Conservation (phyloP, 2,797 vertebrate species). For the Trematocara caparti region DNA sequence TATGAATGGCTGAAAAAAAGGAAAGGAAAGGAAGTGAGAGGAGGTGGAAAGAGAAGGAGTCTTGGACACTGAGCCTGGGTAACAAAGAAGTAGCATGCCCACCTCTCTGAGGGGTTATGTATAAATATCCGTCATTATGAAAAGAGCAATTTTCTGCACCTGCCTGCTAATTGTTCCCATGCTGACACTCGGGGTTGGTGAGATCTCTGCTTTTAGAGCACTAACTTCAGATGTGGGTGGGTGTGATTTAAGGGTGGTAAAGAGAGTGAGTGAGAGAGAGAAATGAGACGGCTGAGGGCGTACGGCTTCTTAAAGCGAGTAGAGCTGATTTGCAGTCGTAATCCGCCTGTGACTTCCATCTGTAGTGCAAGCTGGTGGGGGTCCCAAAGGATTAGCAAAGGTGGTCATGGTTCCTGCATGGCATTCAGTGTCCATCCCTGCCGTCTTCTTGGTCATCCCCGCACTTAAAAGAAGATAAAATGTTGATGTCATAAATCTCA, state of each 20-base stretch:
- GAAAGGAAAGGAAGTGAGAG: background rate
- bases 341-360: slow-evolving; percentile 58
- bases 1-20: background rate
- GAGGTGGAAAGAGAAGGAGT: background rate
- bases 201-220: slow-evolving; percentile 58
- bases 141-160: slow-evolving; percentile 61
- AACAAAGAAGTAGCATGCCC: slow-evolving; percentile 40
- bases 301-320: slow-evolving; percentile 32
- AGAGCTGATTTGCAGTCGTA: slow-evolving; percentile 43
- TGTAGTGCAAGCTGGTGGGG: slow-evolving; percentile 40
- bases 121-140: slow-evolving; percentile 58
- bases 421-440: background rate
- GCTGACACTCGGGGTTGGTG: slow-evolving; percentile 53
- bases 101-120: background rate
- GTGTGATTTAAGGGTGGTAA: slow-evolving; percentile 27
- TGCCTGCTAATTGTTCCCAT: slow-evolving; percentile 65
- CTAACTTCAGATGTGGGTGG: slow-evolving; percentile 11
- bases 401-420: slow-evolving; percentile 4
- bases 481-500: slow-evolving; percentile 41
- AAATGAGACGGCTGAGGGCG: slow-evolving; percentile 28
- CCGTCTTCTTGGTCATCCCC: background rate
- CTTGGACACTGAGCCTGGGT: background rate
- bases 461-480: slow-evolving; percentile 22
- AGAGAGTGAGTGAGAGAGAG: slow-evolving; percentile 4
- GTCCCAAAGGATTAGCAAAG: slow-evolving; percentile 48